Base-by-base conservation (phyloP, 2,113 vertebrate species). In the Tor tambroides region DNA sequence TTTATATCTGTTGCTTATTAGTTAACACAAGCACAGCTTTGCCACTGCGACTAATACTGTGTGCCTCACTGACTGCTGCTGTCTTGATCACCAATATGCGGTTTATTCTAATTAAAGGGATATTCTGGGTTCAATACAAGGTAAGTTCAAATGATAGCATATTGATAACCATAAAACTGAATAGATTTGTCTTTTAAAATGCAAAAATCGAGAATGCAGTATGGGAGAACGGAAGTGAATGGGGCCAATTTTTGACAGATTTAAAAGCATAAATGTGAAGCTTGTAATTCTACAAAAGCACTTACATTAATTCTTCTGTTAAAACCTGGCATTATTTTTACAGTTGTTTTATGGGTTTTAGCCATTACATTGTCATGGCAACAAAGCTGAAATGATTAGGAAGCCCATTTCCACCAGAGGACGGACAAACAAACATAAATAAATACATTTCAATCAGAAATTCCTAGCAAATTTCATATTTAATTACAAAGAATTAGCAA, bases 1-100 rank as follows among this genome's bases (percentile, higher is more conserved):
- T 54, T 83, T 88, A 83, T 86, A 67, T 78, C 63, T 59, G 59
- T 59, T 28, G 12, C 32, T 49, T 56, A 54, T 88, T 56, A 63
- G 30, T 43, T 30, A 17, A 30, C 35, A 67, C 2, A 23, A 23
- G 21, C 32, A 35, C 72, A 23, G 56, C 10, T 80, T 67, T 17
- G 51, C 28, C n/a, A 35, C 35, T 10, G 61, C 17, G 19, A 56
- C 71, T 77, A 38, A 49, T 49, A 46, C n/a, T 7, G 26, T 26
- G 6, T 59, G 46, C 21, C 46, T 51, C 63, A 32, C 10, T 72
- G 3, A 4, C 43, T 17, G 41, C 41, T 28, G 69, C 14, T 80
- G 59, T 76, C 75, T 43, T 77, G n/a, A 51, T 56, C 49, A 54
- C 21, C 49, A 32, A 4, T 56, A 15, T 75, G 72, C 12, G 17